These are phyloP conservation scores for Caenorhabditis sp. DNA, from an alignment of 2,888 invertebrate genomes.

Conservation along the genomic window DNA sequence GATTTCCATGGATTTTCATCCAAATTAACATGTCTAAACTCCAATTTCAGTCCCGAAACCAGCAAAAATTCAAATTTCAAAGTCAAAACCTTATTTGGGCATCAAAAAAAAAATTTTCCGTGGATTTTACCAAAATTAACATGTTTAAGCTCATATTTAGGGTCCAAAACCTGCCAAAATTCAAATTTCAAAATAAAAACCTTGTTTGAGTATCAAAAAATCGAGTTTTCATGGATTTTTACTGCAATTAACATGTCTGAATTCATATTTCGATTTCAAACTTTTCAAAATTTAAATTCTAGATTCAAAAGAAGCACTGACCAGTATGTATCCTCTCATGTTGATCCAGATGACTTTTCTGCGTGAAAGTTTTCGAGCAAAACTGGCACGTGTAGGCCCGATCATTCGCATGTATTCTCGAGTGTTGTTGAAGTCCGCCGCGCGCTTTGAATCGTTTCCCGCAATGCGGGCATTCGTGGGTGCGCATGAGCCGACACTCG, in stretches of 20 bases:
- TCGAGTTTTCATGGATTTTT: too few relatives aligned
- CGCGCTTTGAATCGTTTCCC: conserved; percentile 65
- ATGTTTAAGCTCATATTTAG: too few relatives aligned
- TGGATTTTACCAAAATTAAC: too few relatives aligned
- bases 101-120: too few relatives aligned
- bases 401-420: conserved; percentile 67
- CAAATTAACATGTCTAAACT: too few relatives aligned
- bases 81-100: too few relatives aligned
- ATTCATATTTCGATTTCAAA: neutral
- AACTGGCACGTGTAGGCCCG: conserved; percentile 62
- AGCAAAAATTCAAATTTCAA: too few relatives aligned
- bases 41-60: too few relatives aligned
- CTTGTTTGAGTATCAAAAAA: too few relatives aligned
- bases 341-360: conserved; percentile 70
- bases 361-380: conserved; percentile 68
- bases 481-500: conserved; percentile 59
- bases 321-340: conserved; percentile 70
- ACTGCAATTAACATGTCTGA: neutral
- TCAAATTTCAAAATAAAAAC: too few relatives aligned
- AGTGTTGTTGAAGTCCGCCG: conserved; percentile 69
- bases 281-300: neutral
- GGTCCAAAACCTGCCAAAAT: too few relatives aligned
- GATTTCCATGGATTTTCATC: too few relatives aligned
- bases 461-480: conserved; percentile 64
- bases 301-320: neutral